Percentiles rank a stretch among this genome's conserved stretches.
These are phyloP conservation scores for Helicolenus hilgendorfi DNA, from an alignment of 2,797 vertebrate species.

Conservation along the genomic window DNA sequence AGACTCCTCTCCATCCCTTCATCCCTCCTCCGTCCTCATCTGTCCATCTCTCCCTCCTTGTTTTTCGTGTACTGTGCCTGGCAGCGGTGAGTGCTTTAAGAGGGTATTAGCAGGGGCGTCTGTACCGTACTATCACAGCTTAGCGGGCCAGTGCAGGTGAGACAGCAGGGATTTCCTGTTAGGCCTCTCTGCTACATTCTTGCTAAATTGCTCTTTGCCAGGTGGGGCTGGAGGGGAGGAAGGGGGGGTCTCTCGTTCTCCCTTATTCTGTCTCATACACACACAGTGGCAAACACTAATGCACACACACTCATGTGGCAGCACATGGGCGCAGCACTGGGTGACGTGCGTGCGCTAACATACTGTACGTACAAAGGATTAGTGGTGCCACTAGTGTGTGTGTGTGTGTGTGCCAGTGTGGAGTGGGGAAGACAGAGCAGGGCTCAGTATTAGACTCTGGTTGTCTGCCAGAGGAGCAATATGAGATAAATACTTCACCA, in stretches of 20 bases:
- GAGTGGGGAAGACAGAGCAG: conserved; percentile 68
- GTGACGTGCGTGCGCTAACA: conserved; percentile 27
- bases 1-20: conserved; percentile 23
- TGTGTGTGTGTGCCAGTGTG: conserved; percentile 36
- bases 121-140: conserved; percentile 76
- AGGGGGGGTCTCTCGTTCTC: conserved; percentile 11
- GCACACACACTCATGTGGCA: conserved; percentile 9
- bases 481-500: conserved; percentile 85
- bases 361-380: conserved; percentile 67
- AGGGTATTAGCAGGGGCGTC: conserved; percentile 77
- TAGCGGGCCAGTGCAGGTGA: conserved; percentile 79
- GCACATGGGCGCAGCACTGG: neutral
- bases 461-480: conserved; percentile 79
- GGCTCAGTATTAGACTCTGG: conserved; percentile 79
- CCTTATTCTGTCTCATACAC: conserved; percentile 4
- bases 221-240: conserved; percentile 62
- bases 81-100: conserved; percentile 69
- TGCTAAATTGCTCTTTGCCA: conserved; percentile 82
- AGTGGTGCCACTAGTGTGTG: conserved; percentile 58
- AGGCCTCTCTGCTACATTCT: conserved; percentile 79
- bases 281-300: conserved; percentile 7
- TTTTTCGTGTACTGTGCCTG: conserved; percentile 31
- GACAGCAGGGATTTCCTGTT: conserved; percentile 88
- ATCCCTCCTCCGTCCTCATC: conserved; percentile 33
- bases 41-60: conserved; percentile 34